These are phyloP conservation scores for Scrobipalpa atriplicella DNA, from an alignment of 2,888 invertebrate species.

Conservation along the genomic window DNA sequence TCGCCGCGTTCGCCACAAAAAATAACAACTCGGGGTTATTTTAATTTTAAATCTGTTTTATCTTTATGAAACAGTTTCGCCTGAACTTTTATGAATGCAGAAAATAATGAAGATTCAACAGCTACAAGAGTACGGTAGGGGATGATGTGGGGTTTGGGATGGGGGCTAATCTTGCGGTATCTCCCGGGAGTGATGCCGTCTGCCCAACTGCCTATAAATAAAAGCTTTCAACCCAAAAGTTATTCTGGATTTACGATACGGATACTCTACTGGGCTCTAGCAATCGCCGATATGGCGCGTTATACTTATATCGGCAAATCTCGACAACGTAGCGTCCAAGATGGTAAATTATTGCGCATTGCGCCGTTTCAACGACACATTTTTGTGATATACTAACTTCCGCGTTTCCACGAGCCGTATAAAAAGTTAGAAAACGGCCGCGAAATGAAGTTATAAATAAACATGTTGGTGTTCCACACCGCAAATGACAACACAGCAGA, in stretches of 20 bases:
- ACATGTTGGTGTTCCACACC: not conserved
- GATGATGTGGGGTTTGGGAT: constrained; percentile 32
- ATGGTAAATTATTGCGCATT: not conserved
- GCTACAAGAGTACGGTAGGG: constrained; percentile 29
- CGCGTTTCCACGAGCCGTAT: not conserved
- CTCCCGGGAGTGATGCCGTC: constrained; percentile 43
- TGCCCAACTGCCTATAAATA: constrained; percentile 51
- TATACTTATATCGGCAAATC: constrained; percentile 1
- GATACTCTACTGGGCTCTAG: constrained; percentile 29
- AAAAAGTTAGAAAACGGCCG: not conserved
- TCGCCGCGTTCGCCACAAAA: constrained; percentile 2
- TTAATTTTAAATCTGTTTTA: constrained; percentile 36
- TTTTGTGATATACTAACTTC: not conserved
- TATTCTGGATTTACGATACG: constrained; percentile 50
- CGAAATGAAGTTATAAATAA: constrained; percentile 5
- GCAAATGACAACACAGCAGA: not conserved
- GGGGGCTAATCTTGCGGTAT: constrained; percentile 38
- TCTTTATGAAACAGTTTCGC: constrained; percentile 37
- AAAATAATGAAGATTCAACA: constrained; percentile 39
- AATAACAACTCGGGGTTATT: constrained; percentile 23
- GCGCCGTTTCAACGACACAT: constrained; percentile 6
- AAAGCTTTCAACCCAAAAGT: constrained; percentile 54
- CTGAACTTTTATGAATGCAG: constrained; percentile 39
- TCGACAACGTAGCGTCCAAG: not conserved
- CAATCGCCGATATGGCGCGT: constrained; percentile 16